Conservation (phyloP, 2,113 vertebrate genomes). For the Brachirus orientalis region DNA sequence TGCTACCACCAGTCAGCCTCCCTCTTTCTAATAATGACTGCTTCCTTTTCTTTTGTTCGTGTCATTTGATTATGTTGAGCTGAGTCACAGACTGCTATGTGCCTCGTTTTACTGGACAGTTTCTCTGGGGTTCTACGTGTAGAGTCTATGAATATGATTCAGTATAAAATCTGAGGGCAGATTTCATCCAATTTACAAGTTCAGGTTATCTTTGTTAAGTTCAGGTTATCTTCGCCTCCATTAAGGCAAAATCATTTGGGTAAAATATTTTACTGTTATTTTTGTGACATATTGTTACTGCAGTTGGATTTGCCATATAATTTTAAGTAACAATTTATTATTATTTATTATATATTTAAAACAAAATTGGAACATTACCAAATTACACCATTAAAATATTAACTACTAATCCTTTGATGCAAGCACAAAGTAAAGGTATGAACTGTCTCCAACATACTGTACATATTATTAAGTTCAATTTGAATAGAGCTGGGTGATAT, state of each 20-base stretch:
- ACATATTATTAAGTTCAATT: neutral
- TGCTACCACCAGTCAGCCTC: neutral
- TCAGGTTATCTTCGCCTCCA: too few relatives aligned
- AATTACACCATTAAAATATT: too few relatives aligned
- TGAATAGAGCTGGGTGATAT: too few relatives aligned
- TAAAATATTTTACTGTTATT: too few relatives aligned
- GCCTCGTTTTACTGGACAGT: neutral
- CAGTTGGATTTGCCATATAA: too few relatives aligned
- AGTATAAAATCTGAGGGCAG: neutral
- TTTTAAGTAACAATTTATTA: too few relatives aligned
- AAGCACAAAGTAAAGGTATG: too few relatives aligned
- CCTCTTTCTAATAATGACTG: neutral
- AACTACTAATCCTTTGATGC: too few relatives aligned
- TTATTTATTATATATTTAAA: neutral
- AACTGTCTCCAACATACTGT: too few relatives aligned
- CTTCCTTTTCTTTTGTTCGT: neutral
- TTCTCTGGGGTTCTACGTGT: neutral
- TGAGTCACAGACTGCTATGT: neutral
- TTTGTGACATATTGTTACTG: too few relatives aligned
- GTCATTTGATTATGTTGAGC: neutral
- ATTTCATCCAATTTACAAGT: neutral
- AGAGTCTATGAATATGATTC: neutral
- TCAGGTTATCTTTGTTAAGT: neutral
- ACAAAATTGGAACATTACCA: too few relatives aligned
- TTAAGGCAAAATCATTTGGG: too few relatives aligned